Evolutionary conservation across 2,113 vertebrate species (phyloP).

Genomic region (Leptocoma aspasia): DNA sequence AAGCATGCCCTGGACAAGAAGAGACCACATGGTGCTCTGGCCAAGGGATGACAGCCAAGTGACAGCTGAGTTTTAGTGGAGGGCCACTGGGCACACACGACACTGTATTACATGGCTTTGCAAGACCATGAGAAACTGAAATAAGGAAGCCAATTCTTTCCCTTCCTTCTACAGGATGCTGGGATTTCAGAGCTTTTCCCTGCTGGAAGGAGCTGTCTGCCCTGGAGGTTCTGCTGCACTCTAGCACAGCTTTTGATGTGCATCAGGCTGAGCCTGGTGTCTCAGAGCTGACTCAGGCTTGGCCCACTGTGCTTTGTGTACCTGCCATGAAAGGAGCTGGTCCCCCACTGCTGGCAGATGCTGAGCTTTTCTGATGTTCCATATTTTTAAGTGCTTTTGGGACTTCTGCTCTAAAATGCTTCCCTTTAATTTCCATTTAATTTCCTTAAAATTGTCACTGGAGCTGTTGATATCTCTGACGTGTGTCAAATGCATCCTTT

Average conservation of each 20-base stretch:
- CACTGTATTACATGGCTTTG: neutral
- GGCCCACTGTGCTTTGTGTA: neutral
- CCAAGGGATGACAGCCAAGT: neutral
- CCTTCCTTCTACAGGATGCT: neutral
- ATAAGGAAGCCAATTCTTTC: neutral
- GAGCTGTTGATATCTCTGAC: conserved; percentile 52
- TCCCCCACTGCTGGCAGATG: neutral
- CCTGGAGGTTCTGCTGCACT: neutral
- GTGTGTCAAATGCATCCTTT: conserved; percentile 42
- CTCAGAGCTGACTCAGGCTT: neutral
- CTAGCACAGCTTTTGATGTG: neutral
- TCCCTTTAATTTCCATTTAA: conserved; percentile 60
- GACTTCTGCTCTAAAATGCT: conserved; percentile 27
- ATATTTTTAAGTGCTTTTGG: conserved; percentile 28
- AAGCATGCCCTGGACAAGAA: neutral
- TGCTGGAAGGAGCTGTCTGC: neutral
- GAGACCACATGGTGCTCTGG: neutral
- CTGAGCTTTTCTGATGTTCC: neutral
- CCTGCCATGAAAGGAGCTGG: neutral
- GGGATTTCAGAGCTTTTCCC: neutral
- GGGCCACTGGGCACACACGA: neutral
- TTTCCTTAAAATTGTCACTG: conserved; percentile 48
- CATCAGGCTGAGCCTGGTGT: neutral
- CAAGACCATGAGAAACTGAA: neutral
- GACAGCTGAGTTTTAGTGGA: neutral